Evolutionary conservation across 1,140 invertebrate species (phyloP).

Genomic region (Papilio polyxenes): DNA sequence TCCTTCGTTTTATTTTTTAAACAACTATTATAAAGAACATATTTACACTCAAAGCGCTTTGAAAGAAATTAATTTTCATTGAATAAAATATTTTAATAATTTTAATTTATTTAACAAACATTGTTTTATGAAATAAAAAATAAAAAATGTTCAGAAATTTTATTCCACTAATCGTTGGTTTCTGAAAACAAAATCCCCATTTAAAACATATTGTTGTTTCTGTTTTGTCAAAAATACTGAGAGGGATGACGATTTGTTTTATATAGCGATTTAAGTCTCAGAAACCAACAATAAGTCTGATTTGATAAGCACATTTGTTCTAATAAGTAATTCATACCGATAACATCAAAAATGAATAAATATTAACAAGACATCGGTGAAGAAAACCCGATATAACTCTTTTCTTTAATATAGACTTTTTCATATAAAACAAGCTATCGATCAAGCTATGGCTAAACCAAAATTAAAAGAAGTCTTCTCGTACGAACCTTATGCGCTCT

Average conservation of each 20-base stretch:
- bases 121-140: background rate
- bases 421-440: background rate
- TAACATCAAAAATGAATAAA: no score
- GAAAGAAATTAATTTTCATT: background rate
- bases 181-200: no score
- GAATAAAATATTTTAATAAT: no score
- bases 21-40: background rate
- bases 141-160: background rate
- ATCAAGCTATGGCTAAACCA: background rate
- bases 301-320: no score
- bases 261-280: no score
- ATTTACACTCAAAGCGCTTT: background rate
- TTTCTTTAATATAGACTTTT: background rate
- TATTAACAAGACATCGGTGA: background rate
- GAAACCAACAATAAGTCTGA: background rate
- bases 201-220: no score
- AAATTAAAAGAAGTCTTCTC: background rate
- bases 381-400: no score
- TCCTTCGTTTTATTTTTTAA: conserved; percentile 5
- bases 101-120: background rate
- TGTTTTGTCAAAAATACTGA: no score
- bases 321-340: no score
- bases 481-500: background rate
- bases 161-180: background rate
- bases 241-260: no score